Percentiles rank a stretch among this genome's conserved stretches.
Evolutionary conservation across 2,113 vertebrate genomes (phyloP).

Genomic region (Myanophis thanlyinensis): DNA sequence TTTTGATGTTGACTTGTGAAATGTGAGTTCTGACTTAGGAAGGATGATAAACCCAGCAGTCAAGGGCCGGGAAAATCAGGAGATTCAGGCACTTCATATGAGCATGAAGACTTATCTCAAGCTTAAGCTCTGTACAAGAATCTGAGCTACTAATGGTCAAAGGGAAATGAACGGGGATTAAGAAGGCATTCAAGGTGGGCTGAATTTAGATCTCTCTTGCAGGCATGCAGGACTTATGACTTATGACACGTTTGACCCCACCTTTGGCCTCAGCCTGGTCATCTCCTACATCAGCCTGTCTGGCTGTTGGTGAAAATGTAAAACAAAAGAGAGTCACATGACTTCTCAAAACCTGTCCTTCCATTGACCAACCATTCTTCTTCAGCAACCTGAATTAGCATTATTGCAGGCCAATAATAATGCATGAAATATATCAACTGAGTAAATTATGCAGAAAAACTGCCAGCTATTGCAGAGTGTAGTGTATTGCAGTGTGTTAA

Average conservation of each 20-base stretch:
- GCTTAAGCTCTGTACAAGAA: too few relatives aligned
- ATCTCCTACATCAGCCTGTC: constrained; percentile 28
- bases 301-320: constrained; percentile 61
- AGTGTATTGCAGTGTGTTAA: background rate
- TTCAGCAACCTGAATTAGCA: background rate
- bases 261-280: too few relatives aligned
- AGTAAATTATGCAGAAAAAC: background rate
- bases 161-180: too few relatives aligned
- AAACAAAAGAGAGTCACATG: constrained; percentile 59
- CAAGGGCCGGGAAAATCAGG: too few relatives aligned
- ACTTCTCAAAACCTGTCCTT: constrained; percentile 1
- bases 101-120: too few relatives aligned
- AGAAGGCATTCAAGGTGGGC: too few relatives aligned
- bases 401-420: background rate
- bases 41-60: constrained; percentile 46
- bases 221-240: too few relatives aligned
- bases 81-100: too few relatives aligned
- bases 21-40: constrained; percentile 75
- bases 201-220: too few relatives aligned
- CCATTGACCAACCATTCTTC: background rate
- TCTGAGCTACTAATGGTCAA: too few relatives aligned
- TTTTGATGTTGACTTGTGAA: constrained; percentile 71
- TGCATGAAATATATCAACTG: background rate
- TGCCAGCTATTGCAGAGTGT: background rate
- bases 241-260: too few relatives aligned